Percentiles rank a stretch among this genome's conserved stretches.
These are phyloP conservation scores for Cololabis saira DNA, from an alignment of 2,113 vertebrate species.

Conservation along the genomic window DNA sequence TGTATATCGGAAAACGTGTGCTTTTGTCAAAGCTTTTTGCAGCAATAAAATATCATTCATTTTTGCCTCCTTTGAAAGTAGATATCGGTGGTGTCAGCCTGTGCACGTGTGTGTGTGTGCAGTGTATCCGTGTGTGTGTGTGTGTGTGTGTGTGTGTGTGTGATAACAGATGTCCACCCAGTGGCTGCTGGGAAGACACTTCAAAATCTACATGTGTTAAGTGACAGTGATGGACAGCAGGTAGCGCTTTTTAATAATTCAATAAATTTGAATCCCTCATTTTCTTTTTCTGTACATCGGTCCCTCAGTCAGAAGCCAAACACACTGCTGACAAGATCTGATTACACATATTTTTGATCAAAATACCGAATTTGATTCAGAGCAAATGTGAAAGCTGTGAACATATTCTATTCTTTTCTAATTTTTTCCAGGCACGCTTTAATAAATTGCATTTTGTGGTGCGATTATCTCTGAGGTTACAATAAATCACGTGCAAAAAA, in stretches of 20 bases:
- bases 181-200: constrained; percentile 74
- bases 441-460: constrained; percentile 31
- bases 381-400: constrained; percentile 36
- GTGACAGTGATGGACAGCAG: constrained; percentile 85
- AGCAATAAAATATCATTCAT: constrained; percentile 77
- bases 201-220: constrained; percentile 79
- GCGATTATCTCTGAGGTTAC: constrained; percentile 11
- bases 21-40: constrained; percentile 24
- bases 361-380: constrained; percentile 28
- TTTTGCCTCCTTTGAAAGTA: constrained; percentile 66
- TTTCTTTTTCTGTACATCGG: constrained; percentile 6
- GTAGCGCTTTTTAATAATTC: constrained; percentile 82
- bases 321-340: constrained; percentile 65
- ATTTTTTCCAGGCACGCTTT: constrained; percentile 19
- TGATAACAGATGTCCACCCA: constrained; percentile 82
- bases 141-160: constrained; percentile 41
- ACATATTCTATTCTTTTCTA: constrained; percentile 17
- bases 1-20: constrained; percentile 2
- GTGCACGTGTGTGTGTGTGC: constrained; percentile 2
- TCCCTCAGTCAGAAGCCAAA: constrained; percentile 62
- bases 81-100: constrained; percentile 49
- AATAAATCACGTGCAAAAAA: constrained; percentile 9
- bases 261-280: constrained; percentile 75
- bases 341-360: constrained; percentile 59
- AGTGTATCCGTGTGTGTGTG: too few species aligned